phyloP scores from a whole-genome alignment of 2,888 invertebrate species.

The Omphaloscelis lunosa region DNA sequence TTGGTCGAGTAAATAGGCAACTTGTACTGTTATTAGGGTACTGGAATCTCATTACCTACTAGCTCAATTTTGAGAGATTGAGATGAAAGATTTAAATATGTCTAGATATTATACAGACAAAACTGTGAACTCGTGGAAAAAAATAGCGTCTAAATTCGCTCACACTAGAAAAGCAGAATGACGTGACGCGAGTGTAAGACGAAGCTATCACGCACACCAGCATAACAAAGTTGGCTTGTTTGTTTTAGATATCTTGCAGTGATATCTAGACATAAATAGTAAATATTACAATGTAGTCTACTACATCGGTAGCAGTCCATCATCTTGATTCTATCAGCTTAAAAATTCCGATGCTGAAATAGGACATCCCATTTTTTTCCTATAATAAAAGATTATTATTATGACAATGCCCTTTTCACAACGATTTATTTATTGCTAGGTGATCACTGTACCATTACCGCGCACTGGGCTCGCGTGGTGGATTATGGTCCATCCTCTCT shows the following conservation, averaged over 20 bases:
- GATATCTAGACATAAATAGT: too few species aligned
- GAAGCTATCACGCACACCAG: too few species aligned
- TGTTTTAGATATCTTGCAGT: too few species aligned
- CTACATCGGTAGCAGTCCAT: too few species aligned
- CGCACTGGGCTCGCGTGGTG: too few species aligned
- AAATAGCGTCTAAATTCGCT: too few species aligned
- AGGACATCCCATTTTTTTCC: neutral
- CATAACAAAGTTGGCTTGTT: too few species aligned
- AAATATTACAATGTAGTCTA: neutral
- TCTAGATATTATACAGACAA: too few species aligned
- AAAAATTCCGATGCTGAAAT: neutral
- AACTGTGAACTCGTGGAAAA: too few species aligned
- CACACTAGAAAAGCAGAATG: too few species aligned
- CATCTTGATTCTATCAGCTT: neutral
- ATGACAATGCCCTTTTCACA: neutral
- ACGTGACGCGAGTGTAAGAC: too few species aligned
- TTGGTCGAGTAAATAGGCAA: constrained; percentile 5
- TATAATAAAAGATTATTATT: neutral
- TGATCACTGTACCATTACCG: neutral
- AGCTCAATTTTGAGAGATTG: neutral
- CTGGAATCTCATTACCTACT: neutral
- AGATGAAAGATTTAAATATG: neutral
- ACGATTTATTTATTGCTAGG: neutral
- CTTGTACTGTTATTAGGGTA: constrained; percentile 10
- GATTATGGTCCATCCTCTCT: too few species aligned